Base-by-base conservation (phyloP, 2,113 vertebrate species). In the Rhabdomys dilectus region DNA sequence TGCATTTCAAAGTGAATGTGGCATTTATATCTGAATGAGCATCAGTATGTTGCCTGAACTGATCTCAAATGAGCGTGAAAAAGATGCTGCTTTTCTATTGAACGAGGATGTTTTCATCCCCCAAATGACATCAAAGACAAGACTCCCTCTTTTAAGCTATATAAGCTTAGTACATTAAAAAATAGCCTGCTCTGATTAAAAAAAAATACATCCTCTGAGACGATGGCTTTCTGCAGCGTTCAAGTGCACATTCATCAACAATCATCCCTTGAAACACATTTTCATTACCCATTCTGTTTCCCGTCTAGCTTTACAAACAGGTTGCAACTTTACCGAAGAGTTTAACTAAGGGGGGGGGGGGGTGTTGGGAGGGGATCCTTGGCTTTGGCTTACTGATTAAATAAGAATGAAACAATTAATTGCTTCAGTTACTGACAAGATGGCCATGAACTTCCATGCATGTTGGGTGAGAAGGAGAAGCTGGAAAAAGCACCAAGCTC, bases 1-100 rank as follows among this genome's bases (percentile, higher is more conserved):
- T 99, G 98, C 99, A 99, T 99, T 99, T 99, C 98, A 99, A 99
- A 99, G 98, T 66, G 95, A 98, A 94, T 82, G 91, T 91, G 97
- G 98, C 98, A 97, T 98, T 98, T 98, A 96, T 98, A 98, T 98
- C 97, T 98, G 98, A 98, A 98, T 98, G 98, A 98, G 80, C 97
- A 98, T 97, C 98, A 98, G 98, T 98, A 96, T 98, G 98, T 98
- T 98, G 98, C 98, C 98, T 94, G 98, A 97, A 97, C 97, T 89
- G 96, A 95, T 94, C 98, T 98, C 98, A 97, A 97, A 98, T 97
- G 97, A 98, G 98, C 96, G 60, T 96, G 92, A 94, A 97, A 98
- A 98, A 97, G 98, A 98, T 97, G 98, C 98, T 88, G 98, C 96
- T 94, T 97, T 96, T 94, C 98, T 98, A 98, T 98, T 98, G 98